Evolutionary conservation across 2,888 invertebrate genomes (phyloP).

Genomic region (Cybosia mesomella): DNA sequence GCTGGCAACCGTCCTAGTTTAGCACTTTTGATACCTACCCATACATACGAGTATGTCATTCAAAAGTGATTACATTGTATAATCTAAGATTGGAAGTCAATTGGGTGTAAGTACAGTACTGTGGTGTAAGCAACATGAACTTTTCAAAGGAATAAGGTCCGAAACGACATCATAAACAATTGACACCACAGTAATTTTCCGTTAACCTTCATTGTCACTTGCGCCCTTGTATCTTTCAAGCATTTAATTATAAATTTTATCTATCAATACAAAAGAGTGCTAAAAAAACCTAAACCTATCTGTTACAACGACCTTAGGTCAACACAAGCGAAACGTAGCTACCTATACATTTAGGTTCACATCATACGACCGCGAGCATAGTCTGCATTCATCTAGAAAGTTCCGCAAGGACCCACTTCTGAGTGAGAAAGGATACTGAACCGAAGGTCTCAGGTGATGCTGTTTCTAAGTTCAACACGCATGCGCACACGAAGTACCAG

Average conservation of each 20-base stretch:
- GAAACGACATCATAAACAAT: neutral
- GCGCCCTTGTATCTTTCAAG: neutral
- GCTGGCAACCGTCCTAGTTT: too few relatives aligned
- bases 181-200: neutral
- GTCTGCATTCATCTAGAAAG: constrained; percentile 41
- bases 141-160: neutral
- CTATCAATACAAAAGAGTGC: neutral
- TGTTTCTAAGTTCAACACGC: constrained; percentile 69
- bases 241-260: neutral
- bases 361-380: constrained; percentile 14
- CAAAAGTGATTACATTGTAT: neutral
- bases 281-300: neutral
- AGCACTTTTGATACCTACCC: neutral
- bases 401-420: constrained; percentile 43
- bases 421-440: constrained; percentile 55
- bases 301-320: neutral
- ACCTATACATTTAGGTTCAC: neutral
- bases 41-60: neutral
- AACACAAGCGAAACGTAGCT: neutral
- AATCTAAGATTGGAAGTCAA: neutral
- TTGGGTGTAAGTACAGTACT: too few relatives aligned
- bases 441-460: constrained; percentile 65
- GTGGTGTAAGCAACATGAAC: neutral
- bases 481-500: constrained; percentile 59
- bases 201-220: neutral